Base-by-base conservation (phyloP, 2,888 invertebrate genomes). In the Lasioglossum leucozonium region DNA sequence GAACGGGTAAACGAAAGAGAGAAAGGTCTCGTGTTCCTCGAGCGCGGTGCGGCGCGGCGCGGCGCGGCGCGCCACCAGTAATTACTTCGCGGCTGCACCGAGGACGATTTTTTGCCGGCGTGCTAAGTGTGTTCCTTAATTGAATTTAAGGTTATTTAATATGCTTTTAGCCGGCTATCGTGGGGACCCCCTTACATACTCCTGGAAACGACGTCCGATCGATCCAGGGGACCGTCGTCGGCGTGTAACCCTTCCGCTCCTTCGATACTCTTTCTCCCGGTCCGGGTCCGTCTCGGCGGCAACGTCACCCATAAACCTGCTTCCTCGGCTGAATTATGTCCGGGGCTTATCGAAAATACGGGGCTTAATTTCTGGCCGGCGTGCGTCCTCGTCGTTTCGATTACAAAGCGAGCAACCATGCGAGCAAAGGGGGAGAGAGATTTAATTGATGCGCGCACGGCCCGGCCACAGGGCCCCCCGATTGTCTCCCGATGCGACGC, bases 131-230 rank as follows among this genome's bases (percentile, higher is more conserved):
- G 89, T 91, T 91, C 91, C 91, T 93, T 94, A 94, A 94, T 95
- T 94, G 92, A 94, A 94, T 94, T 93, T 93, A 92, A 93, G 91
- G 91, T 93, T 93, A 93, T 93, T 94, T 93, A 94, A 93, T 93
- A 92, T 90, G 92, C 92, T 93, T 93, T 94, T 91, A 92, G 89
- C 87, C 77, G 71, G 89, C 84, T 90, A 91, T 90, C 89, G 86
- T 71, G 69, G 77, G 72, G 30, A 11, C 82, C 78, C 82, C 65
- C 83, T 87, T 81, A 83, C 87, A 76, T 81, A 86, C 87, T 90
- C 84, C 84, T 80, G 92, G 86, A 92, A 91, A 86, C 88, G 87
- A 82, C 78, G 84, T 44, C 79, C 77, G 82, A 90, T 88, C 88
- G 87, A 85, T 89, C 83, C 51, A 10, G 51, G 51, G 51, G 51